Evolutionary conservation across 1,140 invertebrate genomes (phyloP), one percentile per base, ranked within the genome.

Genomic region (Bombyx mandarina): DNA sequence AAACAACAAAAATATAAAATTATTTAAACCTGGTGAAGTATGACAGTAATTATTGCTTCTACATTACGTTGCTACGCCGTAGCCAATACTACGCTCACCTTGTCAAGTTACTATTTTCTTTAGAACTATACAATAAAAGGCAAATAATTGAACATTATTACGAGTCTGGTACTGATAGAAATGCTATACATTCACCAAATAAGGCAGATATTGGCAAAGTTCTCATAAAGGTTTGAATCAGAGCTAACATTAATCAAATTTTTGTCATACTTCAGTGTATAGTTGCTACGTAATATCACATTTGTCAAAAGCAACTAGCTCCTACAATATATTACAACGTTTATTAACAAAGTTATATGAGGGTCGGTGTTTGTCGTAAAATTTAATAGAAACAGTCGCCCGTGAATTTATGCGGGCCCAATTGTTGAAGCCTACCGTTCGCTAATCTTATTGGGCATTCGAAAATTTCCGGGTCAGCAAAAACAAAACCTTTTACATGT

Each of bases 341-440:
- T 80, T 84, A 82, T 81, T 82, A 82, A 79, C 77, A 82, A 84
- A 84, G 79, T 84, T 84, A 74, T 75, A 77, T 67, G 69, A 77
- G 72, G 77, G 73, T 73, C 57, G 69, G 62, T 79, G 74, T 80
- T 82, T 77, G 73, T 77, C 77, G 76, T 82, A 76, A 84, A 84
- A 82, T 84, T 79, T 84, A 84, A 82, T 79, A 80, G 73, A 68
- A 79, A 71, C 74, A 71, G 62, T 58, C 69, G 64, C 62, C 60
- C 60, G 68, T 57, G 71, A 78, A 81, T 84, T 84, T 81, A 82
- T 79, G 72, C 62, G 67, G 69, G 66, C 61, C 65, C 68, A 67
- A 80, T 78, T 74, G 74, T 67, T 54, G 54, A 57, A 69, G 51
- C 58, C 26, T 56, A 57, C 58, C 57, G 59, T 67, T 63, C 59